Evolutionary conservation across 2,888 invertebrate genomes (phyloP).

Genomic region (Arge pagana): DNA sequence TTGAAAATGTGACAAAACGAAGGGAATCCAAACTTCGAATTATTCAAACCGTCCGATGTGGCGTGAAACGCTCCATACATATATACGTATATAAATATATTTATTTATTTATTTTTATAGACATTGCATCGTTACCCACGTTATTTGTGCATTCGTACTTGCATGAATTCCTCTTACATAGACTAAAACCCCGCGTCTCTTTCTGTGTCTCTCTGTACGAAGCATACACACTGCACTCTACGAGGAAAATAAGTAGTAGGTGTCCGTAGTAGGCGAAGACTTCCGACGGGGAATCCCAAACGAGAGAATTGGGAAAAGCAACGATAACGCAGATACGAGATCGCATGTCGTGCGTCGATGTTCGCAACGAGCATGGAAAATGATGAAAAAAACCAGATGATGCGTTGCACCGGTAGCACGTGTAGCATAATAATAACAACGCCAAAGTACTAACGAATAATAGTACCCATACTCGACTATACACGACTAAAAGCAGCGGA

Average conservation of each 20-base stretch:
- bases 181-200: neutral
- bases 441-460: neutral
- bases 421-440: neutral
- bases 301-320: too few relatives aligned
- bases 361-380: too few relatives aligned
- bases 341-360: too few relatives aligned
- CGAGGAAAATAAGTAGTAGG: constrained; percentile 22
- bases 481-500: neutral
- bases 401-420: too few relatives aligned
- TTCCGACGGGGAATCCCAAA: too few relatives aligned
- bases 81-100: constrained; percentile 8
- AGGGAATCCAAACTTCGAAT: too few relatives aligned
- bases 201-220: constrained; percentile 8
- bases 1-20: too few relatives aligned
- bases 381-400: too few relatives aligned
- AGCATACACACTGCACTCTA: constrained; percentile 12
- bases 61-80: too few relatives aligned
- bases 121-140: constrained; percentile 18
- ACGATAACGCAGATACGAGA: too few relatives aligned
- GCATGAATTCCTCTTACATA: constrained; percentile 19
- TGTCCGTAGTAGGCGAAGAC: constrained; percentile 13
- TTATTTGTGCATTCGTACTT: constrained; percentile 26
- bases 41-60: too few relatives aligned
- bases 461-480: neutral
- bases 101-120: constrained; percentile 8